A percentile compares a stretch with the other conserved stretches of the same genome.
Evolutionary conservation across 2,797 vertebrate genomes (phyloP).

Genomic region (Nothura maculosa): DNA sequence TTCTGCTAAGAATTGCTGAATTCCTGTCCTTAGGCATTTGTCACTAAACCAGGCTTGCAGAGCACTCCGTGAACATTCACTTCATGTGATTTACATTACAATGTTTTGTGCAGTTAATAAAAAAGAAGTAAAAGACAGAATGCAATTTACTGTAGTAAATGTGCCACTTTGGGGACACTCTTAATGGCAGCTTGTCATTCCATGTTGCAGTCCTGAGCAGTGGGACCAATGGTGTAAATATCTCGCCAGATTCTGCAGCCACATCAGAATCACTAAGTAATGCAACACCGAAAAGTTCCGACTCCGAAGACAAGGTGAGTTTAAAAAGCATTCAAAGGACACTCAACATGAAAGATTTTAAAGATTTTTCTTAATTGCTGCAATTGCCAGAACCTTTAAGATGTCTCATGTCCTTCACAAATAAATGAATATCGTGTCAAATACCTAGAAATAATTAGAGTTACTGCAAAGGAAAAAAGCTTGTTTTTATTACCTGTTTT

Average conservation of each 20-base stretch:
- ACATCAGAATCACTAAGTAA: slow-evolving; percentile 80
- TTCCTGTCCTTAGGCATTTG: accelerated
- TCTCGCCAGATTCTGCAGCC: slow-evolving; percentile 76
- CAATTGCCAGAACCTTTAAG: too few species aligned
- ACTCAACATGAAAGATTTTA: not conserved
- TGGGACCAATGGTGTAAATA: slow-evolving; percentile 95
- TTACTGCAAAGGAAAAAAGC: not conserved
- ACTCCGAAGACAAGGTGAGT: slow-evolving; percentile 71
- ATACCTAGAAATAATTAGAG: not conserved
- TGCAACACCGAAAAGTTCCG: slow-evolving; percentile 53
- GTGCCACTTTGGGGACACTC: not conserved
- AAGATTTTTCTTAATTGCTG: not conserved
- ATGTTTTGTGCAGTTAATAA: not conserved
- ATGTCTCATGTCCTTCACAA: too few species aligned
- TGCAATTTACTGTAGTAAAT: not conserved
- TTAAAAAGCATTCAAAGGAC: not conserved
- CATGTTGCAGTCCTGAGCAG: slow-evolving; percentile 89
- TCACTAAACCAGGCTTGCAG: not conserved
- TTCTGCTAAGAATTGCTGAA: not conserved
- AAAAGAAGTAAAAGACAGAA: not conserved
- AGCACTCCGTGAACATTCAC: not conserved
- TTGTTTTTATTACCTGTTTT: not conserved
- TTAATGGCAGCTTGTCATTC: not conserved
- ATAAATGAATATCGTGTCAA: not conserved
- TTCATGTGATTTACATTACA: not conserved